Conservation (phyloP, 2,113 vertebrate species). For the Xenopus borealis region DNA sequence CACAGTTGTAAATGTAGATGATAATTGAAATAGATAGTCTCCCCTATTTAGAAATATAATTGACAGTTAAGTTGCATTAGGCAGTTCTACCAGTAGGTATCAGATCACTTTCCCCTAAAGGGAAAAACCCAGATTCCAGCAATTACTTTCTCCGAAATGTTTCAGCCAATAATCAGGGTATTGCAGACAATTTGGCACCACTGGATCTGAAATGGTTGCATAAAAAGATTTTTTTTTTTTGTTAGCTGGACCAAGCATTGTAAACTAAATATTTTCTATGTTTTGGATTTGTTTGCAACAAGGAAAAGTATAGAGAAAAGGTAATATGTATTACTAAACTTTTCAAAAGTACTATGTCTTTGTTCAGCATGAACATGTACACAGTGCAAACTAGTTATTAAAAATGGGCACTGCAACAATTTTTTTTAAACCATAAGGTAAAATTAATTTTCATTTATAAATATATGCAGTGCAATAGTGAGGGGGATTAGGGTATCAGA, state of each 20-base stretch:
- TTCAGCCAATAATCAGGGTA: neutral
- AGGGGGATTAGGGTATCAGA: too few relatives aligned
- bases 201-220: neutral
- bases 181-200: conserved; percentile 5
- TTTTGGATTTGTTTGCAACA: neutral
- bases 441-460: too few relatives aligned
- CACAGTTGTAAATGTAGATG: conserved; percentile 59
- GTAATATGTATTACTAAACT: too few relatives aligned
- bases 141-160: neutral
- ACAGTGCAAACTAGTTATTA: too few relatives aligned
- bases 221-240: neutral
- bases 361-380: too few relatives aligned
- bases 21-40: conserved; percentile 56
- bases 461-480: too few relatives aligned
- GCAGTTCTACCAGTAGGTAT: neutral
- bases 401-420: too few relatives aligned
- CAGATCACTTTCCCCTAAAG: neutral
- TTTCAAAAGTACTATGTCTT: too few relatives aligned
- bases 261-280: neutral
- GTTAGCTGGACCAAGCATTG: neutral
- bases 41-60: conserved; percentile 13
- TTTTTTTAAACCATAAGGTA: too few relatives aligned
- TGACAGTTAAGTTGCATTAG: neutral
- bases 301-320: too few relatives aligned
- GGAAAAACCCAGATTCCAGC: neutral